Base-by-base conservation (phyloP, 1,140 invertebrate genomes). In the Anoplolepis gracilipes region DNA sequence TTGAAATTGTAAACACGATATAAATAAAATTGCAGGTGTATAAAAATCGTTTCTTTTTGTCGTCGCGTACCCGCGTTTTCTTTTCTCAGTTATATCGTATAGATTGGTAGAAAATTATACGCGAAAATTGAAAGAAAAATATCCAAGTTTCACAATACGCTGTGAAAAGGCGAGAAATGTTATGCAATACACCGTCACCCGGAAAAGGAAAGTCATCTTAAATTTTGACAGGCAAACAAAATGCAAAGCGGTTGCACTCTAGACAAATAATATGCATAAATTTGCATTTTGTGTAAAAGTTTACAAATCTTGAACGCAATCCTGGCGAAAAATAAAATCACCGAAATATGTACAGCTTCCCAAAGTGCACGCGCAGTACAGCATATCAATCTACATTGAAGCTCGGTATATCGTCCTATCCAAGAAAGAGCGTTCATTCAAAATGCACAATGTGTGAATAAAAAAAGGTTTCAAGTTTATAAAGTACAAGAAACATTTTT, bases 251-350 rank as follows among this genome's bases (percentile, higher is more conserved):
- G 53, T 67, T 72, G 67, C 78, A 61, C 67, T 82, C 39, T 59
- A 59, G n/a, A 72, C 78, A 73, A 82, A 82, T 82, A 82, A 82
- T 82, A 82, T 82, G 78, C 78, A 82, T 82, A 82, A 82, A 82
- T 82, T 73, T 82, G 39, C 78, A 82, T 82, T 19, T 55, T 30
- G 49, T 25, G 36, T 59, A 72, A 82, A 72, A 82, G 78, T 73
- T 70, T 59, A 53, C 19, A 42, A 82, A 72, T 72, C 61, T 82
- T 59, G 78, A 73, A 73, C 49, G 78, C 67, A 82, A 73, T 59
- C 61, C 78, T 70, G 36, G 78, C 55, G 78, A 82, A 73, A 82
- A 82, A 82, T 82, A 72, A 82, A 73, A 82, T 59, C 78, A 53
- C 78, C 78, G 67, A 36, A 72, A 73, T 36, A 49, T 16, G 46